Percentiles rank a stretch among this genome's conserved stretches.
Conservation (phyloP, 2,888 invertebrate genomes). For the Antitype chi region DNA sequence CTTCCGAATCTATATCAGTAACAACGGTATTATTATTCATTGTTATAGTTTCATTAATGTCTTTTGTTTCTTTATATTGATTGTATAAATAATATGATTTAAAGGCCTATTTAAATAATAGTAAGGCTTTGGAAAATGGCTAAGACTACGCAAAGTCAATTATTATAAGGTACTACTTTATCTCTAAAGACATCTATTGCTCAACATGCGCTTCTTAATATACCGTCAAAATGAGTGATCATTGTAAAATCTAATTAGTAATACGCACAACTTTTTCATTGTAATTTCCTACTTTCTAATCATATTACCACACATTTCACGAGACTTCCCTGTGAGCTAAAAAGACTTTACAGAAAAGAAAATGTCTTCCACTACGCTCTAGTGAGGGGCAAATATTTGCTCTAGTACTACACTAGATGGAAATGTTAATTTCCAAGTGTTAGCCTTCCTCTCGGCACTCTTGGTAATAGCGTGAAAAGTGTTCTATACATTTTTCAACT, state of each 20-base stretch:
- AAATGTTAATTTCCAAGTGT: conserved; percentile 57
- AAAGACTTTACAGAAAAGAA: conserved; percentile 43
- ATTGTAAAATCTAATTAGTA: neutral
- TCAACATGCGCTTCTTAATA: neutral
- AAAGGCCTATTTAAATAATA: neutral
- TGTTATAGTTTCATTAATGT: neutral
- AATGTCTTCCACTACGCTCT: conserved; percentile 29
- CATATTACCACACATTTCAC: neutral
- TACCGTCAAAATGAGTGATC: neutral
- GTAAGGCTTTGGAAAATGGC: neutral
- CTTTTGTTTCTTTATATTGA: neutral
- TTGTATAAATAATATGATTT: neutral
- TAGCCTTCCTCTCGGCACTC: conserved; percentile 47
- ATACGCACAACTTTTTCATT: conserved; percentile 1
- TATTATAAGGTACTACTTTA: neutral
- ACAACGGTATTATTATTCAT: neutral
- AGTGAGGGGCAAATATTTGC: conserved; percentile 47
- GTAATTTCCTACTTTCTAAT: neutral
- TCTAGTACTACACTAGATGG: conserved; percentile 44
- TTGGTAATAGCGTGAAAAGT: conserved; percentile 35
- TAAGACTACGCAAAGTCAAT: neutral
- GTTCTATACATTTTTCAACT: conserved; percentile 17
- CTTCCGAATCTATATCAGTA: neutral
- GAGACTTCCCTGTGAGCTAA: conserved; percentile 24
- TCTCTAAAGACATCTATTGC: neutral